These are phyloP conservation scores for Amphipoea oculea DNA, from an alignment of 2,888 invertebrate genomes.

Conservation along the genomic window DNA sequence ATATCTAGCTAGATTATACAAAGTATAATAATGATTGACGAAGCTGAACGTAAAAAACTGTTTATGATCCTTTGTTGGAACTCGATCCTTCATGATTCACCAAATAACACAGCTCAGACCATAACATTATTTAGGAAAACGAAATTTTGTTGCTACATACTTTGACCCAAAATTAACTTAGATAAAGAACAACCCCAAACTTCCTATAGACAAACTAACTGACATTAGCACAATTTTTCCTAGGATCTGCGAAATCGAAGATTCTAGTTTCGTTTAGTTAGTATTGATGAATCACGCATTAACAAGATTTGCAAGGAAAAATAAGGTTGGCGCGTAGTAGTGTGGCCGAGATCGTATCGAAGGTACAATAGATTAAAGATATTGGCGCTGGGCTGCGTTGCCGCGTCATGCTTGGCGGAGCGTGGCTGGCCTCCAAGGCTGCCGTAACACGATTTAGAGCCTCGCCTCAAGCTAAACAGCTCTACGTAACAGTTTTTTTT, in stretches of 20 bases:
- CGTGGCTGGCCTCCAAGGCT: conserved; percentile 87
- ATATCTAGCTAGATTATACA: conserved; percentile 10
- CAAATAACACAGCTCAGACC: not conserved
- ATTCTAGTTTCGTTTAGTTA: conserved; percentile 42
- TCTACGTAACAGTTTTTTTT: conserved; percentile 77
- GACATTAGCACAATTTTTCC: conserved; percentile 30
- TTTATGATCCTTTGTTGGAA: conserved; percentile 26
- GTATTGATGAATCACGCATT: conserved; percentile 55
- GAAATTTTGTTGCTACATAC: conserved; percentile 10
- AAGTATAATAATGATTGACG: conserved; percentile 40
- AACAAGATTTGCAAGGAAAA: conserved; percentile 57
- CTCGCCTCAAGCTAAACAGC: conserved; percentile 77
- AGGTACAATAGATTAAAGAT: conserved; percentile 81
- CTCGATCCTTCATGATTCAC: conserved; percentile 31
- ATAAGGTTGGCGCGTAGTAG: conserved; percentile 59
- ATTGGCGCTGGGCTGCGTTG: conserved; percentile 80
- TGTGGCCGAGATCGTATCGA: conserved; percentile 63
- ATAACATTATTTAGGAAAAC: not conserved
- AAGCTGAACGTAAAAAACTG: conserved; percentile 17
- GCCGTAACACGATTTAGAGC: conserved; percentile 84
- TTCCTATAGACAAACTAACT: conserved; percentile 13
- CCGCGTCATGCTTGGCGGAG: conserved; percentile 85
- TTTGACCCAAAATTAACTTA: not conserved
- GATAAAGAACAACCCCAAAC: conserved; percentile 9
- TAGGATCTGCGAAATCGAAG: conserved; percentile 18